Evolutionary conservation across 2,797 vertebrate genomes (phyloP).

Genomic region (Galaxias olidus): DNA sequence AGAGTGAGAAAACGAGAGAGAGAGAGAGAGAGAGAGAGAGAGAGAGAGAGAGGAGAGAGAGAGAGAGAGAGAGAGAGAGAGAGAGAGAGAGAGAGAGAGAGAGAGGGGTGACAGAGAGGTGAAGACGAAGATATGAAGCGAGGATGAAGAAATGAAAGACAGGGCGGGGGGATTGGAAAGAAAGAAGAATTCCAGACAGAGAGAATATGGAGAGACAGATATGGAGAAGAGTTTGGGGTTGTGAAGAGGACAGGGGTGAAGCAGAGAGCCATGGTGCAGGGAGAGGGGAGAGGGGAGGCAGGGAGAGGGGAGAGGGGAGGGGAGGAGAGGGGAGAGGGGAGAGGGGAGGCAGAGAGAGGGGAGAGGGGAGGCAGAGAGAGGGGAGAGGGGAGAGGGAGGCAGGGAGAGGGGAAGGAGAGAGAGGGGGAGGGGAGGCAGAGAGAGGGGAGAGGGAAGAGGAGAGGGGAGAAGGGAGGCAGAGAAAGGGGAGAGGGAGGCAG

Average conservation of each 20-base stretch:
- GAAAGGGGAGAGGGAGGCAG: neutral
- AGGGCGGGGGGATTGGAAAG: neutral
- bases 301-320: slow-evolving; percentile 1
- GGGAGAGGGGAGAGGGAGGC: too few relatives aligned
- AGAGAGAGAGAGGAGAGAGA: slow-evolving; percentile 37
- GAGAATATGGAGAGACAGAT: slow-evolving; percentile 11
- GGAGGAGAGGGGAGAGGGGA: neutral
- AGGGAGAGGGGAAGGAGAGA: neutral
- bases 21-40: slow-evolving; percentile 24
- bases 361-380: too few relatives aligned
- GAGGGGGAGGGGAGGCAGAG: too few relatives aligned
- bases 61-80: slow-evolving; percentile 48
- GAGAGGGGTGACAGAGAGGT: slow-evolving; percentile 49
- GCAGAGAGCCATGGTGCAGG: slow-evolving; percentile 17
- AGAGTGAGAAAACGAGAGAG: slow-evolving; percentile 30
- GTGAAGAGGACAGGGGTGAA: slow-evolving; percentile 34
- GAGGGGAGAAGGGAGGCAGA: slow-evolving; percentile 4
- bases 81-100: slow-evolving; percentile 51
- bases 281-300: slow-evolving; percentile 18
- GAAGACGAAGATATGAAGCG: slow-evolving; percentile 48
- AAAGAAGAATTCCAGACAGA: neutral
- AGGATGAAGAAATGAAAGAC: slow-evolving; percentile 47
- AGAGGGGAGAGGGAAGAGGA: too few relatives aligned
- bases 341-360: too few relatives aligned
- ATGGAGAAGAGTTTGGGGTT: slow-evolving; percentile 13